Evolutionary conservation across 2,888 invertebrate genomes (phyloP).

Genomic region (Caenorhabditis macrosperma): DNA sequence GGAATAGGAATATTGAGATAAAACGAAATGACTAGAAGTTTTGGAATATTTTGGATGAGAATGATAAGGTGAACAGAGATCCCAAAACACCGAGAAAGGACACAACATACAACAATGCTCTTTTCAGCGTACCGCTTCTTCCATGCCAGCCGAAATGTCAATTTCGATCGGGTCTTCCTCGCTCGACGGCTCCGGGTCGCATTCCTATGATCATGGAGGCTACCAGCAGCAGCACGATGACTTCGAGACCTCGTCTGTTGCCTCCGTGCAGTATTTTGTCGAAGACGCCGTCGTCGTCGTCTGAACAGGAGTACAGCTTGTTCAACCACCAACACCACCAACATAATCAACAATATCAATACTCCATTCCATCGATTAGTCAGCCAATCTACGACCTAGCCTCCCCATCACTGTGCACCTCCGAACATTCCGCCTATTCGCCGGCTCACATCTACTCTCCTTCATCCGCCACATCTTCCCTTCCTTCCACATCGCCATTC

Average conservation of each 20-base stretch:
- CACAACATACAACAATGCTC: neutral
- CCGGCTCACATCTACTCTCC: constrained; percentile 34
- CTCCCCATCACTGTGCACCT: constrained; percentile 37
- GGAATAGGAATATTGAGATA: neutral
- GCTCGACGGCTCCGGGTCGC: constrained; percentile 37
- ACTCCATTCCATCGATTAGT: constrained; percentile 18
- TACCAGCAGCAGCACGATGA: constrained; percentile 33
- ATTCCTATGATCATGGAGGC: constrained; percentile 36
- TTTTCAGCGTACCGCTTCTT: constrained; percentile 52
- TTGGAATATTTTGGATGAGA: constrained; percentile 22
- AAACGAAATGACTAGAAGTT: constrained; percentile 18
- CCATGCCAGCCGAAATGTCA: constrained; percentile 44
- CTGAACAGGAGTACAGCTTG: constrained; percentile 24
- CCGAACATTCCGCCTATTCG: constrained; percentile 43
- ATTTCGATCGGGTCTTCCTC: constrained; percentile 54
- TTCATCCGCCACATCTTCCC: constrained; percentile 25
- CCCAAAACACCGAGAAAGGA: neutral
- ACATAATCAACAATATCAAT: constrained; percentile 20
- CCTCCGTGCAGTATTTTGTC: constrained; percentile 56
- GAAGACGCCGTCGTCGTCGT: constrained; percentile 39
- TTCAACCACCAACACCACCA: constrained; percentile 33
- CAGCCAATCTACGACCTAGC: constrained; percentile 25
- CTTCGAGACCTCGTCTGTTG: constrained; percentile 43
- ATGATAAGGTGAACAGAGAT: constrained; percentile 23
- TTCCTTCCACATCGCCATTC: constrained; percentile 30